These are phyloP conservation scores for Pimephales promelas DNA, from an alignment of 2,113 vertebrate species.

Conservation along the genomic window DNA sequence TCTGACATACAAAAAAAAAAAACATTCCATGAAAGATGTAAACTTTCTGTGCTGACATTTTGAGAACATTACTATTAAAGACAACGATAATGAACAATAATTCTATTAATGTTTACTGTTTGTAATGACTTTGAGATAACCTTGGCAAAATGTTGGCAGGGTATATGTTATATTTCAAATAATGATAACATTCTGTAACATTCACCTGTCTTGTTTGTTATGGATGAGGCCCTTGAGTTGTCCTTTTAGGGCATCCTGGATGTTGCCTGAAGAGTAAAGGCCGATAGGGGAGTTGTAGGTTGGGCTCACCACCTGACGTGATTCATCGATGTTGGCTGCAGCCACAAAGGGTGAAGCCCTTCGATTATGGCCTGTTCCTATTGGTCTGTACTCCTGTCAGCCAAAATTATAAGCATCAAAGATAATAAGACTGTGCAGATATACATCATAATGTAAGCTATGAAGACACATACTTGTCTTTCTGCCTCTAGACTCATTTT, in stretches of 20 bases:
- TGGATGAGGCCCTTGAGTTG: constrained; percentile 90
- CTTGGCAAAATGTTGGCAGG: too few species aligned
- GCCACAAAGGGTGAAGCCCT: constrained; percentile 94
- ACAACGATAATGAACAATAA: too few species aligned
- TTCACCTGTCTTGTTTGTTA: constrained; percentile 84
- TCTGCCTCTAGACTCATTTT: constrained; percentile 93
- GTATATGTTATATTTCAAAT: neutral
- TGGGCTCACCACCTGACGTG: constrained; percentile 95
- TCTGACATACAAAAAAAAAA: too few species aligned
- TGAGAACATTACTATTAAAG: too few species aligned
- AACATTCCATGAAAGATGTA: too few species aligned
- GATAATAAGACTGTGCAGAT: constrained; percentile 67
- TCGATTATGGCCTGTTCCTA: constrained; percentile 91
- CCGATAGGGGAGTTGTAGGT: constrained; percentile 98
- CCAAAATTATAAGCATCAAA: constrained; percentile 11
- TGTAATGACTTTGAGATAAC: too few species aligned
- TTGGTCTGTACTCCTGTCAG: constrained; percentile 90
- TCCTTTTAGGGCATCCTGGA: constrained; percentile 93
- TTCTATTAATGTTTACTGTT: too few species aligned
- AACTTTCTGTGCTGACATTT: too few species aligned
- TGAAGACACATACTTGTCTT: constrained; percentile 70
- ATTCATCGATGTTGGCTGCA: constrained; percentile 94
- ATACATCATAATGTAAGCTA: neutral
- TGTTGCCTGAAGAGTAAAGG: constrained; percentile 97
- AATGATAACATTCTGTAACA: constrained; percentile 45